Percentiles rank a stretch among this genome's conserved stretches.
These are phyloP conservation scores for Dromius quadrimaculatus DNA, from an alignment of 2,888 invertebrate genomes.

Conservation along the genomic window DNA sequence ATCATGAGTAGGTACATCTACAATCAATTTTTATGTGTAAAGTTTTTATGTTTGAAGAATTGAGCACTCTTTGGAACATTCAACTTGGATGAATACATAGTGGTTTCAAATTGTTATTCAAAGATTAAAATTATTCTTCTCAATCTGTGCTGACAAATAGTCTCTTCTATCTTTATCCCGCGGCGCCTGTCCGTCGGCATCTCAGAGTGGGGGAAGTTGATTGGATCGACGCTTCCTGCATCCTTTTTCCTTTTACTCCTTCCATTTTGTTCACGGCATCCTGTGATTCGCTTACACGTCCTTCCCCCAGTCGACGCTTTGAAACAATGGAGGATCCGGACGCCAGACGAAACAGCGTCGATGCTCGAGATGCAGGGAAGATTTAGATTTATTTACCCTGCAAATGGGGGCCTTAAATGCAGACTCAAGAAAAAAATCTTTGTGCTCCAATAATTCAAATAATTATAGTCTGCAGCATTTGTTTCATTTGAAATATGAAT, in stretches of 20 bases:
- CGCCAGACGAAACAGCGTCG: slow-evolving; percentile 20
- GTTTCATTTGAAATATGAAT: too few species aligned
- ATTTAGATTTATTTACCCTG: background rate
- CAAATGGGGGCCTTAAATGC: background rate
- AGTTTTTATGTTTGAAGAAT: too few species aligned
- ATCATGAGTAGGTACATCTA: too few species aligned
- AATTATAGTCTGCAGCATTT: too few species aligned
- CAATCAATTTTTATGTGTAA: too few species aligned
- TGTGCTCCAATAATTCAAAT: too few species aligned
- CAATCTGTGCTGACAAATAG: too few species aligned
- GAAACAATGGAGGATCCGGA: slow-evolving; percentile 32
- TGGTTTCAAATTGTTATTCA: too few species aligned
- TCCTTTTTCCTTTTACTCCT: slow-evolving; percentile 56
- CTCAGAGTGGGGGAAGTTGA: slow-evolving; percentile 24
- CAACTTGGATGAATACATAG: too few species aligned
- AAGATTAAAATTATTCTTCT: too few species aligned
- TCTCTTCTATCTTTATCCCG: background rate
- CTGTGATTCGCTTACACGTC: slow-evolving; percentile 58
- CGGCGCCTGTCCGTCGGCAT: slow-evolving; percentile 20
- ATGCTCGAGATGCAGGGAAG: background rate
- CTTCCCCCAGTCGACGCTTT: slow-evolving; percentile 18
- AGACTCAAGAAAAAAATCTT: background rate
- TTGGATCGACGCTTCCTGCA: slow-evolving; percentile 52
- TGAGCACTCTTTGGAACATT: too few species aligned
- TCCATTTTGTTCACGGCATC: slow-evolving; percentile 62